These are phyloP conservation scores for Ophiothrix spiculata DNA, from an alignment of 35 echinoderm and acorn worm genomes.

Conservation along the genomic window DNA sequence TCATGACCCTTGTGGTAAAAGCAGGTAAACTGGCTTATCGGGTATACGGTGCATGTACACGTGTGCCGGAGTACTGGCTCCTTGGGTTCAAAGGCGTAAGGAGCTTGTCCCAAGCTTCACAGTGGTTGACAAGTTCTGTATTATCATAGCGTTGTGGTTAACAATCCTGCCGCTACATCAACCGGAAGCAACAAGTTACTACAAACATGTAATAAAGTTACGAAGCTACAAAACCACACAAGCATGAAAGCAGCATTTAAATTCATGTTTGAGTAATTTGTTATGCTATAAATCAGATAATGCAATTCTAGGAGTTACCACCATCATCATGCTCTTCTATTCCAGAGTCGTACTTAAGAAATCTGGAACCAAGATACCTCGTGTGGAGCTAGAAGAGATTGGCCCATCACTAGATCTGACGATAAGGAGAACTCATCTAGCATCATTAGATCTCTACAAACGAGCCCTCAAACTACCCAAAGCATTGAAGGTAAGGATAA, in stretches of 20 bases:
- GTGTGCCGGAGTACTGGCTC: too few relatives aligned
- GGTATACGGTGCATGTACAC: too few relatives aligned
- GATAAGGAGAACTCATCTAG: constrained; percentile 71
- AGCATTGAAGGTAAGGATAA: constrained; percentile 63
- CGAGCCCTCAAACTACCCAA: constrained; percentile 74
- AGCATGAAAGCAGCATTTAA: neutral
- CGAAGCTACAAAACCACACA: too few relatives aligned
- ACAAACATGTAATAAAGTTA: too few relatives aligned
- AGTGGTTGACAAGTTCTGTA: too few relatives aligned
- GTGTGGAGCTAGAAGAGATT: constrained; percentile 92
- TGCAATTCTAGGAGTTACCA: neutral
- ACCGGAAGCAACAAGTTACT: too few relatives aligned
- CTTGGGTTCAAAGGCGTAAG: too few relatives aligned
- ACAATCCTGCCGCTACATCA: too few relatives aligned
- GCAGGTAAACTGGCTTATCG: too few relatives aligned
- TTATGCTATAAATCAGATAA: neutral
- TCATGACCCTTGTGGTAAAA: too few relatives aligned
- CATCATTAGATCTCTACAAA: constrained; percentile 82
- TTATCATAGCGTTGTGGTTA: too few relatives aligned
- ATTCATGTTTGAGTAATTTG: neutral
- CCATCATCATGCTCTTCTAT: neutral
- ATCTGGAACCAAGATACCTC: constrained; percentile 79
- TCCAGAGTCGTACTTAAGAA: constrained; percentile 77
- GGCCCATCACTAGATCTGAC: constrained; percentile 84
- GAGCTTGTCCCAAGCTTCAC: too few relatives aligned